Evolutionary conservation across 1,140 invertebrate species (phyloP).

Genomic region (Leptestheria dahalacensis): DNA sequence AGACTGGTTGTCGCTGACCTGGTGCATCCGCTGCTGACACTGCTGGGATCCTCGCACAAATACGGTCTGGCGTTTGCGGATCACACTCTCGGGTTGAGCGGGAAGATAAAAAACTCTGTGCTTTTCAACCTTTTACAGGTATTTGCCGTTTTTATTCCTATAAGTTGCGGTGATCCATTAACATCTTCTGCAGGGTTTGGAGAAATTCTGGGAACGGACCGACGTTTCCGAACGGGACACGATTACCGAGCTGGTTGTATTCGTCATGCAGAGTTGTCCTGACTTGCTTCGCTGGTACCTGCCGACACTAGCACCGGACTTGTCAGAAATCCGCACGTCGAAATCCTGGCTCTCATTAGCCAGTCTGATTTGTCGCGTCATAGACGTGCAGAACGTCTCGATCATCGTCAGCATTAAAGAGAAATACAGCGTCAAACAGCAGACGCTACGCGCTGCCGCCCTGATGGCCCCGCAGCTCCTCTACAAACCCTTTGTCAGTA

Average conservation of each 20-base stretch:
- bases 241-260: slow-evolving; percentile 43
- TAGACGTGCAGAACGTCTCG: slow-evolving; percentile 6
- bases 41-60: slow-evolving; percentile 49
- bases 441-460: neutral
- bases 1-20: slow-evolving; percentile 32
- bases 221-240: slow-evolving; percentile 42
- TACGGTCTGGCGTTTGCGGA: slow-evolving; percentile 50
- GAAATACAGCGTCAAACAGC: neutral
- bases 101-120: slow-evolving; percentile 41
- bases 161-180: neutral
- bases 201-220: slow-evolving; percentile 24
- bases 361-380: neutral
- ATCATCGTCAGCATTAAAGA: slow-evolving; percentile 11
- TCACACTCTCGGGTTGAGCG: slow-evolving; percentile 37
- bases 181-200: slow-evolving; percentile 25
- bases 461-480: neutral
- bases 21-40: slow-evolving; percentile 46
- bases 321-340: slow-evolving; percentile 26
- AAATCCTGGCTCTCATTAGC: neutral
- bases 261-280: slow-evolving; percentile 49
- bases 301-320: slow-evolving; percentile 36
- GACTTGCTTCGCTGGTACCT: slow-evolving; percentile 50
- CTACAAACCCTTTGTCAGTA: neutral
- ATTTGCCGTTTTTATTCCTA: neutral
- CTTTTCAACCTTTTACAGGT: slow-evolving; percentile 43